Percentiles rank a stretch among this genome's conserved stretches.
phyloP scores from a whole-genome alignment of 2,797 vertebrate genomes.

The Chiloscyllium punctatum region DNA sequence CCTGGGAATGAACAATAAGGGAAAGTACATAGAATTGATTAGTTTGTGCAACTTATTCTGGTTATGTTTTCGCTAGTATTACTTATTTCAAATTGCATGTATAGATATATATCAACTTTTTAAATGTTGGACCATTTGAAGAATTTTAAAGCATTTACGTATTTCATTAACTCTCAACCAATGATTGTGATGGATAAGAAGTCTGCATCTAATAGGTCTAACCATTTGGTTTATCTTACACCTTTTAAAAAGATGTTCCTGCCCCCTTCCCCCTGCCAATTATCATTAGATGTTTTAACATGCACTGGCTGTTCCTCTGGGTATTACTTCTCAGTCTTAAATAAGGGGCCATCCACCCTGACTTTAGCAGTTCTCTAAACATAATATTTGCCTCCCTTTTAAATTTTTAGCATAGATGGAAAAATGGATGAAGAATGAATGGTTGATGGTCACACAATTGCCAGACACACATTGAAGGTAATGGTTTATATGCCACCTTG shows the following conservation, averaged over 20 bases:
- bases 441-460: slow-evolving; percentile 7
- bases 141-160: neutral
- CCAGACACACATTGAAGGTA: slow-evolving; percentile 12
- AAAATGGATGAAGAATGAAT: slow-evolving; percentile 6
- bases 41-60: neutral
- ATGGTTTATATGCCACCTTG: slow-evolving; percentile 73
- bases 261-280: too few species aligned
- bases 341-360: neutral
- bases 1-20: neutral
- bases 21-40: neutral
- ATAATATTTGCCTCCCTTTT: neutral
- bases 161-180: neutral
- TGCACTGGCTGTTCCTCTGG: too few species aligned
- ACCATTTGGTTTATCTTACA: neutral
- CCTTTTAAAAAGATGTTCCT: neutral
- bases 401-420: neutral
- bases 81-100: neutral
- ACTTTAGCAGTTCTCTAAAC: neutral
- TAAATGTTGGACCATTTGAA: neutral
- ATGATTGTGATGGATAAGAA: neutral
- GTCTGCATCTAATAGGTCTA: neutral
- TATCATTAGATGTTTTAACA: neutral
- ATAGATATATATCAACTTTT: neutral
- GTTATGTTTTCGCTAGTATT: neutral
- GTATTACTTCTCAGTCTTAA: neutral